Evolutionary conservation across 2,797 vertebrate species (phyloP).

Genomic region (Merluccius polli): DNA sequence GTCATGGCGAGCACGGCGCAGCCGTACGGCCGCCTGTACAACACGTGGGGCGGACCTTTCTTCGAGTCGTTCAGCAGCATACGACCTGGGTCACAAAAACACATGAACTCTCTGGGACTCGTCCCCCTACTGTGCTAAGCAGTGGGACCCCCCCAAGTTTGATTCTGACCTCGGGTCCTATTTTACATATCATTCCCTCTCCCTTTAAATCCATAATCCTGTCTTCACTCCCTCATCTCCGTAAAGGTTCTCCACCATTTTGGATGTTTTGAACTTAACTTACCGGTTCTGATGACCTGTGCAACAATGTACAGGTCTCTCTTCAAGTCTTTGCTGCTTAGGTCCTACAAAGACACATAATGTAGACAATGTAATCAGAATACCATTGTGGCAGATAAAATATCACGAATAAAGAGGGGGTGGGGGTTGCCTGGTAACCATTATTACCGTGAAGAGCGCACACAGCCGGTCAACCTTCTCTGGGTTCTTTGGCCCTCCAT

Average conservation of each 20-base stretch:
- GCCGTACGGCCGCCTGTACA: conserved; percentile 93
- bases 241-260: no score
- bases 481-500: conserved; percentile 94
- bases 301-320: conserved; percentile 96
- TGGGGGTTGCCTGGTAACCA: not conserved
- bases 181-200: no score
- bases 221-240: no score
- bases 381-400: not conserved
- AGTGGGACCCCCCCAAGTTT: no score
- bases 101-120: not conserved
- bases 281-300: conserved; percentile 97
- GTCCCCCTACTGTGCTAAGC: no score
- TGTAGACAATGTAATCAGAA: not conserved
- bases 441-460: conserved; percentile 91
- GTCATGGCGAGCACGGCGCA: conserved; percentile 94
- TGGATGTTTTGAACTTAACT: not conserved
- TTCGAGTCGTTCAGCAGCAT: conserved; percentile 98
- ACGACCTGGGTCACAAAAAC: conserved; percentile 73
- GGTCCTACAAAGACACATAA: conserved; percentile 76
- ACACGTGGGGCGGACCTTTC: conserved; percentile 91
- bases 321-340: conserved; percentile 99
- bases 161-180: not conserved
- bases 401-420: not conserved
- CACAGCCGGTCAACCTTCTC: conserved; percentile 97
- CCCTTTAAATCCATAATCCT: no score